Evolutionary conservation across 2,888 invertebrate genomes (phyloP).

Genomic region (Bellardia pandia): DNA sequence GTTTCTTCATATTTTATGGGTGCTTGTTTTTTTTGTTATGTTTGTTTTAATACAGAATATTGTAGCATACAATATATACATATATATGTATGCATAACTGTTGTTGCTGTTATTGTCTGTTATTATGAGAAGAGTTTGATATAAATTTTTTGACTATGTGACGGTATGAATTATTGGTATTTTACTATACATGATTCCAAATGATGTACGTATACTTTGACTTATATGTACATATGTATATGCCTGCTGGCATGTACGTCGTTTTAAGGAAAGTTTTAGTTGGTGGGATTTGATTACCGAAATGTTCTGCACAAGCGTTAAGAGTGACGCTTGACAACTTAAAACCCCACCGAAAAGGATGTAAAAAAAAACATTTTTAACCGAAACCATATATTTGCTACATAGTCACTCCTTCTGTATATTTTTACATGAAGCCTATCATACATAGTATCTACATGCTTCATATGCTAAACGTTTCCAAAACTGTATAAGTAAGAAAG

Average conservation of each 20-base stretch:
- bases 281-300: background rate
- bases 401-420: background rate
- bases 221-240: background rate
- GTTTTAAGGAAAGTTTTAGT: background rate
- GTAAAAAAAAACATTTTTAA: background rate
- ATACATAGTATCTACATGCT: background rate
- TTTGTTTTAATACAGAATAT: background rate
- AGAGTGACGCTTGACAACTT: slow-evolving; percentile 51
- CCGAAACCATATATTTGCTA: background rate
- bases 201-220: too few relatives aligned
- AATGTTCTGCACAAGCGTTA: slow-evolving; percentile 17
- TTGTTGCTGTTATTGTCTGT: slow-evolving; percentile 17
- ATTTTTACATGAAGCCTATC: background rate
- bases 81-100: background rate
- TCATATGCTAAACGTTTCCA: background rate
- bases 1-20: background rate
- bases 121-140: slow-evolving; percentile 40
- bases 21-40: background rate
- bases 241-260: slow-evolving; percentile 10
- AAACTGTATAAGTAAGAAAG: background rate
- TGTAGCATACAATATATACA: background rate
- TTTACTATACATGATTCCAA: too few relatives aligned
- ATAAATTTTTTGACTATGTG: slow-evolving; percentile 32
- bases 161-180: background rate
- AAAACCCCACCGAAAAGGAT: slow-evolving; percentile 22